phyloP scores from a whole-genome alignment of 2,113 vertebrate genomes.

The Brachirus orientalis region DNA sequence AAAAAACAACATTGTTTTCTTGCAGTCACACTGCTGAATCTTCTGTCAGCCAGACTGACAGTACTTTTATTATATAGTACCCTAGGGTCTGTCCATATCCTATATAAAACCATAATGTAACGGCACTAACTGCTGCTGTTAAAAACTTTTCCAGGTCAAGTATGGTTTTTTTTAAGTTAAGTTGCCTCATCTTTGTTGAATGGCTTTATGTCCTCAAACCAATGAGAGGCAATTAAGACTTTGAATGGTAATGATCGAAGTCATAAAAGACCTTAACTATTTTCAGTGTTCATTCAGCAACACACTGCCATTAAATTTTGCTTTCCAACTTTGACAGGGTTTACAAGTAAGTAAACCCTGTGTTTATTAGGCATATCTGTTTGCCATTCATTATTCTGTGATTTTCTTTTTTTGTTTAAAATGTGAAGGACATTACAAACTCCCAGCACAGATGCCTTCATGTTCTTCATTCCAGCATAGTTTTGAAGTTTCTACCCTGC shows the following conservation, averaged over 20 bases:
- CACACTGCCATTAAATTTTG: neutral
- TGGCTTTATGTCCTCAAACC: neutral
- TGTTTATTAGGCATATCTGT: conserved; percentile 14
- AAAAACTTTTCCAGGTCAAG: neutral
- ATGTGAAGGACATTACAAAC: conserved; percentile 21
- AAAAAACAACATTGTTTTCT: neutral
- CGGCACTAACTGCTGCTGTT: neutral
- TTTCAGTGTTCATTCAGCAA: neutral
- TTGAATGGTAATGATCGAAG: neutral
- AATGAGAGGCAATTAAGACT: neutral
- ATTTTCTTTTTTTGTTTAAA: neutral
- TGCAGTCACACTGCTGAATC: neutral
- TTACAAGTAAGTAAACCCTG: neutral
- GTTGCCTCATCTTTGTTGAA: neutral
- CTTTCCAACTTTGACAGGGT: conserved; percentile 2
- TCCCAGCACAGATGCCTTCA: conserved; percentile 25
- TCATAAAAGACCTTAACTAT: neutral
- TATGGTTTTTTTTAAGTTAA: neutral
- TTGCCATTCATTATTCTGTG: conserved; percentile 9
- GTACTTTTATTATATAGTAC: neutral
- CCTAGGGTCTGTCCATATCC: neutral
- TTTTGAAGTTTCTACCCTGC: conserved; percentile 65
- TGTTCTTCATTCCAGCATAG: conserved; percentile 18
- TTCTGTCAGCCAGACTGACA: neutral
- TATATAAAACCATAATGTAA: neutral